Evolutionary conservation across 2,797 vertebrate species (phyloP).

Genomic region (Danio aesculapii): DNA sequence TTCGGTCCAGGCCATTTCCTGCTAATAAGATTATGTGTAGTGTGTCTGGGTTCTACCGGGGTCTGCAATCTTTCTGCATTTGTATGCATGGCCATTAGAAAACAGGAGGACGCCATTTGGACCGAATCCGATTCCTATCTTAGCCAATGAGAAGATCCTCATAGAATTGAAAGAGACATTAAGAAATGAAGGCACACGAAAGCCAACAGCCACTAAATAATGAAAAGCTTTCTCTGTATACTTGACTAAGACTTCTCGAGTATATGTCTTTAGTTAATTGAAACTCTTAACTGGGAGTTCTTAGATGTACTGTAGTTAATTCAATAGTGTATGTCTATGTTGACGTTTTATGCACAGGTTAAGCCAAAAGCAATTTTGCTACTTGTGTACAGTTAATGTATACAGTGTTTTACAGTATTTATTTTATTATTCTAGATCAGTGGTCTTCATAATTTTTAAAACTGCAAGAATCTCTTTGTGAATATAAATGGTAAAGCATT

Average conservation of each 20-base stretch:
- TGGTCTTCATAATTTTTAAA: not conserved
- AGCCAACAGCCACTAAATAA: conserved; percentile 3
- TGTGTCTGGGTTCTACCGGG: conserved; percentile 35
- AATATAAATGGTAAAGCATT: not conserved
- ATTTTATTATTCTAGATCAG: not conserved
- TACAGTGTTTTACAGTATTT: conserved; percentile 11
- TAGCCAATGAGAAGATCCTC: conserved; percentile 22
- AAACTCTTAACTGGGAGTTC: not conserved
- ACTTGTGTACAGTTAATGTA: not conserved
- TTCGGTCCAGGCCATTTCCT: conserved; percentile 46
- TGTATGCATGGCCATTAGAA: conserved; percentile 36
- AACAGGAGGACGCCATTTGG: conserved; percentile 18
- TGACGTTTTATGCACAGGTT: not conserved
- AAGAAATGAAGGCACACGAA: conserved; percentile 25
- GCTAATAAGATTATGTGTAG: conserved; percentile 53
- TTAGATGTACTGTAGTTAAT: conserved; percentile 3
- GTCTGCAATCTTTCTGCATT: conserved; percentile 36
- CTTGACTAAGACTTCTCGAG: conserved; percentile 11
- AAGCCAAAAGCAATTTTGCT: not conserved
- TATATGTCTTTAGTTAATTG: conserved; percentile 13
- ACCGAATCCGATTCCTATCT: conserved; percentile 49
- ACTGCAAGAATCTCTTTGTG: not conserved
- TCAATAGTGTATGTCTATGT: conserved; percentile 9
- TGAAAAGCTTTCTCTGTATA: conserved; percentile 6
- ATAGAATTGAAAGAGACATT: conserved; percentile 23